phyloP scores from a whole-genome alignment of 2,888 invertebrate species.

The Galerucella nymphaeae region DNA sequence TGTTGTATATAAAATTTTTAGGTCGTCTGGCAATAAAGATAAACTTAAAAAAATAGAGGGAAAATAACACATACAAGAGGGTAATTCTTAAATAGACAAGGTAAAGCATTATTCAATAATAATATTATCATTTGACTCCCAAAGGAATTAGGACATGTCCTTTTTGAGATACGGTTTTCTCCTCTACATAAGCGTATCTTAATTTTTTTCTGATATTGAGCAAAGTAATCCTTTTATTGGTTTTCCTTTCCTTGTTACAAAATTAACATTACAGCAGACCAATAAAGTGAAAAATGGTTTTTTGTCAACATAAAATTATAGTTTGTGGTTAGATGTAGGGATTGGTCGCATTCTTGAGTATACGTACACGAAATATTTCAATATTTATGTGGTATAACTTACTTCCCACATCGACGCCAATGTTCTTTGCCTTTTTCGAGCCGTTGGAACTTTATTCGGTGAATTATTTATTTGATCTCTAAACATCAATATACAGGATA shows the following conservation, averaged over 20 bases:
- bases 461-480: constrained; percentile 29
- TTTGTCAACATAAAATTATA: too few relatives aligned
- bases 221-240: too few relatives aligned
- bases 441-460: constrained; percentile 10
- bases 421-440: constrained; percentile 12
- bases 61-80: background rate
- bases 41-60: background rate
- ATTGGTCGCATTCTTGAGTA: too few relatives aligned
- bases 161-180: constrained; percentile 20
- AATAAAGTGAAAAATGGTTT: too few relatives aligned
- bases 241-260: too few relatives aligned
- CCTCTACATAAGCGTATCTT: background rate
- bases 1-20: background rate
- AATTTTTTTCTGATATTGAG: too few relatives aligned
- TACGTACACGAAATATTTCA: too few relatives aligned
- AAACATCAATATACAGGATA: constrained; percentile 31
- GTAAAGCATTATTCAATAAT: constrained; percentile 22
- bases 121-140: constrained; percentile 21
- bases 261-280: too few relatives aligned
- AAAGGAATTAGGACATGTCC: constrained; percentile 26
- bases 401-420: background rate
- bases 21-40: background rate
- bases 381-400: too few relatives aligned
- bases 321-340: too few relatives aligned
- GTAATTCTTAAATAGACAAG: constrained; percentile 1